Base-by-base conservation (phyloP, 1,140 invertebrate species). In the Drosophila miranda region DNA sequence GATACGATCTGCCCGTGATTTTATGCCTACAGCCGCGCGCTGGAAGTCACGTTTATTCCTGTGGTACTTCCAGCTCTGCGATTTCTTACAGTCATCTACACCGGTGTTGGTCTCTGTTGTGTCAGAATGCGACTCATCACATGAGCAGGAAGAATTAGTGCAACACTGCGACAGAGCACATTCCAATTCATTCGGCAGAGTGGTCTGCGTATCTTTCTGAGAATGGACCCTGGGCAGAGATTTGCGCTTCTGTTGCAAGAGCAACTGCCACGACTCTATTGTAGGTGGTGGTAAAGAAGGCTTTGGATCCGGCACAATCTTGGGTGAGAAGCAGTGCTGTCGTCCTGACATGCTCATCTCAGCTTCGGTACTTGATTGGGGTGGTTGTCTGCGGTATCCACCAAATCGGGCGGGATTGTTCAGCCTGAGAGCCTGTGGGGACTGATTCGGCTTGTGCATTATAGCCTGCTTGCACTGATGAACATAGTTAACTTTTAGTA, bases 401-500 rank as follows among this genome's bases (percentile, higher is more conserved):
- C 61, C 66, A 28, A 81, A 86, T 0, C 62, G 77, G 9, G 72
- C 58, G n/a, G 75, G 64, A 60, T 76, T 79, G 6, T 69, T 84
- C 0, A 75, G 44, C 7, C 71, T 76, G 11, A 66, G 57, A 26
- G 42, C 43, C 6, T 41, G 34, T 6, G 50, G 69, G 6, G 63
- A 26, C 9, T 78, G 64, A 34, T 62, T 87, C 0, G 82, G 53
- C 48, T 74, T 84, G 52, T 64, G 73, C 79, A 83, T 89, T 34
- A 87, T 71, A 3, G 84, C 84, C 59, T 81, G 57, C 50, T 89
- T 89, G 52, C 89, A 90, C 48, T 90, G 76, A 45, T 90, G 81
- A 38, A 90, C 89, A 75, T 90, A 90, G 38, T 89, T 87, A 43
- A 90, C 69, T 50, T 90, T 83, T 0, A 90, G 73, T 28, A 90